Evolutionary conservation across 2,797 vertebrate species (phyloP).

Genomic region (Ceyx erithaca): DNA sequence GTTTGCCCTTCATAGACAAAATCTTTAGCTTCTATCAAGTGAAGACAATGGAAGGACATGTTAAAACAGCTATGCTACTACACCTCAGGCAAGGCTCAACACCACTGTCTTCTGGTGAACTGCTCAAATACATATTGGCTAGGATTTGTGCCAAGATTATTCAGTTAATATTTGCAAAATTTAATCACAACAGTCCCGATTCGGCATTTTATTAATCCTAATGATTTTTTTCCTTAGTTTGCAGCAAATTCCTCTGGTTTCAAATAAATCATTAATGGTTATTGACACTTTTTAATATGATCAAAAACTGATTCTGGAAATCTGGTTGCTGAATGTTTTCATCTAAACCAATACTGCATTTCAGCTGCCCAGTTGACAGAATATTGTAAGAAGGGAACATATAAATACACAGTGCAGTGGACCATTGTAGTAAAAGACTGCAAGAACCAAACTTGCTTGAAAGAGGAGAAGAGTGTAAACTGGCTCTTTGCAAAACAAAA

Average conservation of each 20-base stretch:
- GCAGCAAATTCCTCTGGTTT: neutral
- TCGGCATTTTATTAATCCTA: slow-evolving; percentile 27
- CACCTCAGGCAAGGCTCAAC: slow-evolving; percentile 42
- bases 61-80: neutral
- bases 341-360: neutral
- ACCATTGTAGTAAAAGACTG: neutral
- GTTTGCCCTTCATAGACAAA: neutral
- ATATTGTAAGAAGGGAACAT: neutral
- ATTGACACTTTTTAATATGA: neutral
- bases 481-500: neutral
- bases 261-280: slow-evolving; percentile 13
- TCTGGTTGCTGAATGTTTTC: neutral
- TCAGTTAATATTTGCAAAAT: slow-evolving; percentile 58
- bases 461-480: neutral
- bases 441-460: neutral
- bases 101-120: neutral
- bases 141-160: slow-evolving; percentile 36
- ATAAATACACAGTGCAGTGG: neutral
- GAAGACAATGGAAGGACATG: slow-evolving; percentile 1
- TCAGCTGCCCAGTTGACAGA: neutral
- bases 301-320: slow-evolving; percentile 14
- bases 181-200: slow-evolving; percentile 49
- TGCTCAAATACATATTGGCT: neutral
- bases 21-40: neutral
- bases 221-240: slow-evolving; percentile 31